Conservation (phyloP, 2,888 invertebrate genomes). For the Cryptocheilus praepositus region DNA sequence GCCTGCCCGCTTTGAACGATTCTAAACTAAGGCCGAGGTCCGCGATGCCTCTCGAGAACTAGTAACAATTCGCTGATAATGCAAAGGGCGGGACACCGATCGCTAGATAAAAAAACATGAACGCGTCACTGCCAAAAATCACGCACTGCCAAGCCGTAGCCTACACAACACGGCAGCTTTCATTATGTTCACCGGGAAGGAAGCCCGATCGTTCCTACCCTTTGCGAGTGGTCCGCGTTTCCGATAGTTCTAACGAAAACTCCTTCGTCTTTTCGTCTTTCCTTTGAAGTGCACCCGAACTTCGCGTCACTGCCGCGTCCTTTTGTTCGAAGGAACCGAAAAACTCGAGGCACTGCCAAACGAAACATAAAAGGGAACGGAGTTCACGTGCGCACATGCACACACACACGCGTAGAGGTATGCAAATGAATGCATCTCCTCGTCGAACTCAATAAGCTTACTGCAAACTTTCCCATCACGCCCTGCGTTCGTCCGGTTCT, state of each 20-base stretch:
- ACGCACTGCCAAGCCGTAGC: slow-evolving; percentile 42
- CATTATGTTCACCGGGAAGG: slow-evolving; percentile 14
- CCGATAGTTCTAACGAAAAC: slow-evolving; percentile 11
- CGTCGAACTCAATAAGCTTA: no score
- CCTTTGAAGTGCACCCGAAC: background rate
- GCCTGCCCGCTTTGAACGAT: slow-evolving; percentile 7
- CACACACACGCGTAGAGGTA: no score
- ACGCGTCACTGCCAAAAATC: slow-evolving; percentile 55
- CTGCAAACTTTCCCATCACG: background rate
- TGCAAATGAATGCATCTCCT: no score
- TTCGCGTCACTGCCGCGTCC: slow-evolving; percentile 11
- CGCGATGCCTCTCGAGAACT: no score
- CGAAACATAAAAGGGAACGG: background rate
- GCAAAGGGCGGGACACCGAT: slow-evolving; percentile 2
- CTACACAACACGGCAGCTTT: slow-evolving; percentile 20
- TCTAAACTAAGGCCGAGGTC: background rate
- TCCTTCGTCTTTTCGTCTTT: slow-evolving; percentile 10
- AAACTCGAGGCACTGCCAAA: slow-evolving; percentile 3
- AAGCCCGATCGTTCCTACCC: slow-evolving; percentile 13
- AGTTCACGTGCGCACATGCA: no score
- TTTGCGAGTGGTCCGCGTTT: background rate
- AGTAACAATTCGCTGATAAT: background rate
- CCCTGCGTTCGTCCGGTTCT: no score
- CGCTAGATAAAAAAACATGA: slow-evolving; percentile 13
- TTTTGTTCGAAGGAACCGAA: background rate